Evolutionary conservation across 1,140 invertebrate species (phyloP), one percentile per base, ranked within the genome.

Genomic region (Philaenus spumarius): DNA sequence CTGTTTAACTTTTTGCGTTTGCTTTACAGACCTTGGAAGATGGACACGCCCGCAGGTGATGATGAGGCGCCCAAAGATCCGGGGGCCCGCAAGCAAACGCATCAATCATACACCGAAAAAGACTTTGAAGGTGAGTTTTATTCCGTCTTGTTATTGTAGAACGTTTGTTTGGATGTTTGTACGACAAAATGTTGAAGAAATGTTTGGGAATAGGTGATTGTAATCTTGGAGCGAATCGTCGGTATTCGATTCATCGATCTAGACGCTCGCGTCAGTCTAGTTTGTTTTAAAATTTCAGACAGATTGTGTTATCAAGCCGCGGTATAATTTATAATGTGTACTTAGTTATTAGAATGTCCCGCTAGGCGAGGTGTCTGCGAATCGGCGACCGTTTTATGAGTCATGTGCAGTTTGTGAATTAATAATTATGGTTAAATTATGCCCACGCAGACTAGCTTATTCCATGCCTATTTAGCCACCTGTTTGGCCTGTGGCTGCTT

Each of bases 31-130:
- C 48, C 55, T 22, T 48, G 51, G 51, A 34, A 47, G 22, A 58
- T 62, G 50, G 39, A 62, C 59, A 73, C 72, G 39, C 73, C 75
- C 62, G 75, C 75, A 65, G 81, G 78, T 60, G 84, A 87, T 66
- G 85, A 87, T 67, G 86, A 87, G 69, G 87, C 89, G 2, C 85
- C 89, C 0, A 87, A 86, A 70, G 89, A 92, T 73, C 90, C 90
- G 15, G 87, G 87, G 22, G 87, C 83, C 37, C 78, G 82, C 50
- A 84, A 87, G 66, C 80, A 81, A 45, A 79, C 80, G 39, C 84
- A 86, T 67, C 85, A 87, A 67, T 84, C 83, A 62, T 92, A 86
- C 72, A 89, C 88, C 47, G 89, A 92, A 70, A 84, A 87, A 67
- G 89, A 92, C 72, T 92, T 87, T 72, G 89, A 92, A 84, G 89